Percentiles rank a stretch among this genome's conserved stretches.
phyloP scores from a whole-genome alignment of 2,797 vertebrate genomes.

The Dendrocincla tyrannina region DNA sequence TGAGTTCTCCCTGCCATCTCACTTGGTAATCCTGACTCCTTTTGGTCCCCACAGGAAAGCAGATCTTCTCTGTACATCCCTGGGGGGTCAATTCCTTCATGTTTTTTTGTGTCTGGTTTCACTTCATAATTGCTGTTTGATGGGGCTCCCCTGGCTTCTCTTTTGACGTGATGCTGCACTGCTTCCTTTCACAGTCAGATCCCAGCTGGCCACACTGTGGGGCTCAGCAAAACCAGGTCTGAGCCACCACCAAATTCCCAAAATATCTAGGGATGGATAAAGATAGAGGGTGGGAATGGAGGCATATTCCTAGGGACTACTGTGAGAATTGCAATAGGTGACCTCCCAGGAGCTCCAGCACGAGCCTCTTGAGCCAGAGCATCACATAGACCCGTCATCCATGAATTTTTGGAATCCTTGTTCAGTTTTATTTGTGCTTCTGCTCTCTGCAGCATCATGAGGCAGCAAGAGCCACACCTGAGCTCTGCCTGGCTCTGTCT shows the following conservation, averaged over 20 bases:
- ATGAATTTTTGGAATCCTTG: rapidly evolving
- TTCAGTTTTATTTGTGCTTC: background rate
- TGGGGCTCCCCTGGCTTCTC: background rate
- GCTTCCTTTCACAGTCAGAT: background rate
- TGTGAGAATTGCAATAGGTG: background rate
- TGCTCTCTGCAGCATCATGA: background rate
- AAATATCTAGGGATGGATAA: background rate
- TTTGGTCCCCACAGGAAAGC: background rate
- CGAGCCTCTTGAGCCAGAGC: rapidly evolving
- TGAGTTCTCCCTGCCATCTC: background rate
- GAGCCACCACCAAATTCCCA: background rate
- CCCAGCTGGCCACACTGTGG: background rate
- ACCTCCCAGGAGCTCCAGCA: background rate
- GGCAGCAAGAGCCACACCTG: background rate
- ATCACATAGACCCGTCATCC: rapidly evolving
- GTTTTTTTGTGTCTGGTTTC: background rate
- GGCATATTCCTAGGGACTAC: background rate
- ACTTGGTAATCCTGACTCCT: background rate
- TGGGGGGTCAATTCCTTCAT: background rate
- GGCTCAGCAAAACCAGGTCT: background rate
- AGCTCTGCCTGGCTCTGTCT: background rate
- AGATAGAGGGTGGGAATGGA: background rate
- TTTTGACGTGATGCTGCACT: background rate
- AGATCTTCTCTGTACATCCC: background rate
- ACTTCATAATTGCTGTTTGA: background rate